phyloP scores from a whole-genome alignment of 2,888 invertebrate species.

The Spilosoma lubricipeda region DNA sequence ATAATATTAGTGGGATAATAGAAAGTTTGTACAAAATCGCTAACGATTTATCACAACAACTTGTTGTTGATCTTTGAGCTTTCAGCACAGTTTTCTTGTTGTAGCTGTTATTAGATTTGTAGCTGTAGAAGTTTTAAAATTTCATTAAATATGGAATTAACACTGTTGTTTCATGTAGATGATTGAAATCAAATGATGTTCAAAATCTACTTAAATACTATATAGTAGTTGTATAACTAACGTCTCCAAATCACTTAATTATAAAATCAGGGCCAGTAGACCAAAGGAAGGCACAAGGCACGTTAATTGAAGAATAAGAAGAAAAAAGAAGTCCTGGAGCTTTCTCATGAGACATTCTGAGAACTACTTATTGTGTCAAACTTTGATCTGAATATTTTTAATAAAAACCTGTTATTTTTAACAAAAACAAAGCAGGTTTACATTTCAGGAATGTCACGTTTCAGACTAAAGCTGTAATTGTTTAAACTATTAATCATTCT shows the following conservation, averaged over 20 bases:
- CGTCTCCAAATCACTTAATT: not conserved
- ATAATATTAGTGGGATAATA: too few species aligned
- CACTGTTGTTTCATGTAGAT: not conserved
- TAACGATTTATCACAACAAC: not conserved
- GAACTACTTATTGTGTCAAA: not conserved
- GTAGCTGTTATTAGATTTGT: not conserved
- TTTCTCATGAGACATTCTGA: not conserved
- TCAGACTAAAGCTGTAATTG: not conserved
- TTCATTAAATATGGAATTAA: not conserved
- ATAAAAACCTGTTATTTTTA: too few species aligned
- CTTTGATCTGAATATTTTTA: too few species aligned
- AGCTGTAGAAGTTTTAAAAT: not conserved
- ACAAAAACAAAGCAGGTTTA: not conserved
- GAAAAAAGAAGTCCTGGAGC: not conserved
- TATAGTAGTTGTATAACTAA: accelerated
- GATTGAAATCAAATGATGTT: not conserved
- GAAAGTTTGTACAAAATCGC: not conserved
- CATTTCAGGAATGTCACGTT: not conserved
- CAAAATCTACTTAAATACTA: not conserved
- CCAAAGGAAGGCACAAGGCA: too few species aligned
- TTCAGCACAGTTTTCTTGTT: not conserved
- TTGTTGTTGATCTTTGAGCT: not conserved
- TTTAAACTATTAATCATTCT: not conserved
- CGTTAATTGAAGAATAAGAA: not conserved
- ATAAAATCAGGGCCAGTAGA: not conserved